phyloP scores from a whole-genome alignment of 2,113 vertebrate species.

The Sylvilagus bachmani region DNA sequence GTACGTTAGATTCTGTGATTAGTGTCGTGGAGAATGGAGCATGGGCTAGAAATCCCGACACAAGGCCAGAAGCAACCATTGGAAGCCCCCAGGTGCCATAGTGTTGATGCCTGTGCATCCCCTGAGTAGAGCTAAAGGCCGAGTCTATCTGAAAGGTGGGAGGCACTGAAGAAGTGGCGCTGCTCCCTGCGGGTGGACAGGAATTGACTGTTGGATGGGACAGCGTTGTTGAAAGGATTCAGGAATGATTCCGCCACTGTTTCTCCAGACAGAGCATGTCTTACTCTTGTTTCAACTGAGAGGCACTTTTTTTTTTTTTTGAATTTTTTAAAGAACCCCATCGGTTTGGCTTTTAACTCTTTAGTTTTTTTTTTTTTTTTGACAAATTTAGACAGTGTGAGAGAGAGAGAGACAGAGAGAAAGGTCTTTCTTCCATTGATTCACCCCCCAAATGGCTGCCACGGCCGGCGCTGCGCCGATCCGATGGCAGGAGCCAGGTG shows the following conservation, averaged over 20 bases:
- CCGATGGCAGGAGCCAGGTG: too few species aligned
- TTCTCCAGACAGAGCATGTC: not conserved
- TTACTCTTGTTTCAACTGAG: conserved; percentile 1
- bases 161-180: not conserved
- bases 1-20: not conserved
- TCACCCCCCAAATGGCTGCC: too few species aligned
- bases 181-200: not conserved
- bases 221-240: not conserved
- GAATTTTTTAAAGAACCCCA: not conserved
- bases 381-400: too few species aligned
- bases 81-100: not conserved
- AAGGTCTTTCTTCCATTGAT: too few species aligned
- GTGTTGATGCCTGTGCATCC: not conserved
- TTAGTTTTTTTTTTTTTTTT: not conserved
- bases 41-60: not conserved
- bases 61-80: not conserved
- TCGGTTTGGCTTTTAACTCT: conserved; percentile 5
- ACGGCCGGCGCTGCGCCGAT: too few species aligned
- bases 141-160: not conserved
- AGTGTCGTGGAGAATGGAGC: not conserved
- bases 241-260: not conserved
- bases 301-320: not conserved
- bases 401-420: too few species aligned
- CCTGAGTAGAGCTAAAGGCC: not conserved
- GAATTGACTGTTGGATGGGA: not conserved